phyloP scores from a whole-genome alignment of 2,113 vertebrate genomes.

The Phainopepla nitens region DNA sequence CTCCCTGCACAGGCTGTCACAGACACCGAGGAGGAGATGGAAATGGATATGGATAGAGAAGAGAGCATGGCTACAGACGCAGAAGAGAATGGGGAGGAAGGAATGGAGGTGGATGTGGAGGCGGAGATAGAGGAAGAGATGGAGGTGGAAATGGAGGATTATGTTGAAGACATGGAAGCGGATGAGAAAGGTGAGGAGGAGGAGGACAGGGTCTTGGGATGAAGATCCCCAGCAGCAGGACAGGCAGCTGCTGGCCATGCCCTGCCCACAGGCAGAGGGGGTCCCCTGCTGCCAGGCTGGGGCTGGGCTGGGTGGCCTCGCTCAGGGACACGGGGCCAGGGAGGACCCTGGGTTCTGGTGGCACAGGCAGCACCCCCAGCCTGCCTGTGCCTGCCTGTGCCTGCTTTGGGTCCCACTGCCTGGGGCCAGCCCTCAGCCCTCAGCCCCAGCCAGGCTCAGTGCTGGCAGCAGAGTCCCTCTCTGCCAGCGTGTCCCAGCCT shows the following conservation, averaged over 20 bases:
- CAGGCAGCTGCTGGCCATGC: too few relatives aligned
- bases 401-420: too few relatives aligned
- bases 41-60: not conserved
- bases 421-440: not conserved
- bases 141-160: not conserved
- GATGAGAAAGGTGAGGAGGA: not conserved
- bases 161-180: not conserved
- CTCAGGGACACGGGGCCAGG: not conserved
- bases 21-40: not conserved
- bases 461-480: not conserved
- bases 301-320: not conserved
- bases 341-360: not conserved
- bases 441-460: not conserved
- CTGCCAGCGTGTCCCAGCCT: not conserved
- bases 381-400: not conserved
- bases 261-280: not conserved
- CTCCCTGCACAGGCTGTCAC: not conserved
- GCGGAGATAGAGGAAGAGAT: not conserved
- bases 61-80: too few relatives aligned
- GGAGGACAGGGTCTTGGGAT: too few relatives aligned
- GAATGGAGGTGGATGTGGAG: not conserved
- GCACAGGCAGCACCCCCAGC: not conserved
- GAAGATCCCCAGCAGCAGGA: too few relatives aligned
- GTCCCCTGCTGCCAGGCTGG: not conserved
- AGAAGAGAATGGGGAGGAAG: not conserved